These are phyloP conservation scores for Xanthia togata DNA, from an alignment of 2,888 invertebrate species.

Conservation along the genomic window DNA sequence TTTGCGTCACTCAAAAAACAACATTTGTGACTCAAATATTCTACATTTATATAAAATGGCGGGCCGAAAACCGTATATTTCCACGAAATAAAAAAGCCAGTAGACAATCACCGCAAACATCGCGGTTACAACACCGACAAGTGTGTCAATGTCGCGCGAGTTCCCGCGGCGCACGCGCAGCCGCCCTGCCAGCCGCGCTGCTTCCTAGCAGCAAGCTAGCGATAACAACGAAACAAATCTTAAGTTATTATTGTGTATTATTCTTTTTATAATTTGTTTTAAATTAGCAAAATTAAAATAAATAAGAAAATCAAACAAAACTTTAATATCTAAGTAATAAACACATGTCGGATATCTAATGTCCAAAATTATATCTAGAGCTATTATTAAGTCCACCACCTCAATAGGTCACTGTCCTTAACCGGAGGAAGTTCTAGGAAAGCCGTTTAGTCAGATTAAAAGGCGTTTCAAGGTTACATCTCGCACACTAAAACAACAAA, in stretches of 20 bases:
- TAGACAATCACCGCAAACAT: constrained; percentile 78
- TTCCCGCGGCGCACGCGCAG: constrained; percentile 73
- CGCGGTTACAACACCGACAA: constrained; percentile 80
- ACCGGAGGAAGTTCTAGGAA: constrained; percentile 58
- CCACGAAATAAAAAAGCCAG: constrained; percentile 70
- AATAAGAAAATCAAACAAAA: background rate
- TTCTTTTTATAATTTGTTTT: background rate
- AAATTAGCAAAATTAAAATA: background rate
- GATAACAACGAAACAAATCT: constrained; percentile 14
- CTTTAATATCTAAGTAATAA: background rate
- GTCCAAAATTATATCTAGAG: constrained; percentile 6
- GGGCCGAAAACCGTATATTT: constrained; percentile 62
- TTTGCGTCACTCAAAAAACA: constrained; percentile 24
- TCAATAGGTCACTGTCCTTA: constrained; percentile 61
- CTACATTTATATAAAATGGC: constrained; percentile 38
- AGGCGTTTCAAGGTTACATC: constrained; percentile 57
- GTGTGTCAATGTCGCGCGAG: constrained; percentile 82
- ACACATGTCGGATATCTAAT: background rate
- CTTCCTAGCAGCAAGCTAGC: constrained; percentile 43
- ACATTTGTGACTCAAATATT: constrained; percentile 23
- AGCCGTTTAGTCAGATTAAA: constrained; percentile 28
- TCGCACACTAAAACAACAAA: constrained; percentile 52
- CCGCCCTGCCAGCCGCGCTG: constrained; percentile 68
- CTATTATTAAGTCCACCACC: background rate
- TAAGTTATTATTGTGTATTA: background rate